Evolutionary conservation across 2,113 vertebrate genomes (phyloP).

Genomic region (Plecturocebus donacophilus): DNA sequence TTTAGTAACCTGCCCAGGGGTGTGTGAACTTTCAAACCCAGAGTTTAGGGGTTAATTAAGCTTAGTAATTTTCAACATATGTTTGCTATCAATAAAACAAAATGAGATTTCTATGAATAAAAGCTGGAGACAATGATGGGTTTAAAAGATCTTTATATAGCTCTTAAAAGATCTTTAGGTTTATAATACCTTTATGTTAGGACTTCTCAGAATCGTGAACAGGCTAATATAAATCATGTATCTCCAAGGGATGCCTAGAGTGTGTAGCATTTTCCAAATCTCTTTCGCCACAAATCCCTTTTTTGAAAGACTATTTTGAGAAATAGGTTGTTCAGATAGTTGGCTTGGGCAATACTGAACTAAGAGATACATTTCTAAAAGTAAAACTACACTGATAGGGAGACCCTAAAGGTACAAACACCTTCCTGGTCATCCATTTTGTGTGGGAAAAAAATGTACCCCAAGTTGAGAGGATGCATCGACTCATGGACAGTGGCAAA

Average conservation of each 20-base stretch:
- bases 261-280: not conserved
- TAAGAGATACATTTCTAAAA: not conserved
- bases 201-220: not conserved
- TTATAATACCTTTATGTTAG: not conserved
- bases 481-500: not conserved
- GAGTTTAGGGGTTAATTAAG: not conserved
- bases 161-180: too few species aligned
- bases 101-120: not conserved
- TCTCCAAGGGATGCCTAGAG: not conserved
- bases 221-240: fast-evolving
- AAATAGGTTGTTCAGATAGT: not conserved
- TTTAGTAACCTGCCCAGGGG: not conserved
- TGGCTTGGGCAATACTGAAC: not conserved
- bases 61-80: not conserved
- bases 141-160: not conserved
- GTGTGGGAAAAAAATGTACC: not conserved
- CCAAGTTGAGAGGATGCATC: not conserved
- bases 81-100: not conserved
- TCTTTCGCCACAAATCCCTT: not conserved
- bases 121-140: not conserved
- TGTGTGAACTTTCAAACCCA: not conserved
- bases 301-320: not conserved
- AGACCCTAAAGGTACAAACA: not conserved
- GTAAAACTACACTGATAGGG: too few species aligned
- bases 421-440: not conserved